phyloP scores from a whole-genome alignment of 2,888 invertebrate species.

The Melolontha melolontha region DNA sequence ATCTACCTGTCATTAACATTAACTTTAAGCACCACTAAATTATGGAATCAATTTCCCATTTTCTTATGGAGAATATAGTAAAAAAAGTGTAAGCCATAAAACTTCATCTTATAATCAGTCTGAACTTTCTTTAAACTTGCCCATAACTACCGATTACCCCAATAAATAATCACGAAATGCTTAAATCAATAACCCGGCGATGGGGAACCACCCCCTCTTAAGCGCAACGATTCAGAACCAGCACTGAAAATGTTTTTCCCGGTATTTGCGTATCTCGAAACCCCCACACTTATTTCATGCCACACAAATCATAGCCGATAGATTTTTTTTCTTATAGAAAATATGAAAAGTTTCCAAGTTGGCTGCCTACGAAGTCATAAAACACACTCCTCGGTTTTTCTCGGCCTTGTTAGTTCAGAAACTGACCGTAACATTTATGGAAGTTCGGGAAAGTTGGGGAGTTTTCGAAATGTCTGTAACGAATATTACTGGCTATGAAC shows the following conservation, averaged over 20 bases:
- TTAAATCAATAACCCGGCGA: conserved; percentile 39
- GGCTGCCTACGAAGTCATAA: conserved; percentile 53
- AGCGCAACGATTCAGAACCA: conserved; percentile 21
- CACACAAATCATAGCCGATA: conserved; percentile 48
- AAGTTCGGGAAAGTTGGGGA: conserved; percentile 45
- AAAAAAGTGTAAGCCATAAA: conserved; percentile 14
- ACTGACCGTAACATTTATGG: conserved; percentile 58
- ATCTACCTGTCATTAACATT: too few species aligned
- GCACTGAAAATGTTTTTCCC: conserved; percentile 31
- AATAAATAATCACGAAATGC: conserved; percentile 41
- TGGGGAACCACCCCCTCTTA: background rate
- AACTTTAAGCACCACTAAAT: too few species aligned
- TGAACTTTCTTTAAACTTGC: conserved; percentile 18
- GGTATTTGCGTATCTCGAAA: conserved; percentile 40
- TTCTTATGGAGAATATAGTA: background rate
- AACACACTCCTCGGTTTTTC: conserved; percentile 53
- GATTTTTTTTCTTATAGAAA: conserved; percentile 48
- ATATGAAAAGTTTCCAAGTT: conserved; percentile 55
- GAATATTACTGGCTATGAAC: conserved; percentile 41
- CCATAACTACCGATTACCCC: conserved; percentile 33
- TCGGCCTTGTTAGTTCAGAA: conserved; percentile 47
- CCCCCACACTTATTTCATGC: conserved; percentile 43
- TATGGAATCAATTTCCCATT: too few species aligned
- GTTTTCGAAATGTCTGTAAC: conserved; percentile 24
- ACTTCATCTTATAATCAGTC: conserved; percentile 21